Evolutionary conservation across 2,797 vertebrate species (phyloP).

Genomic region (Propithecus deckenii): DNA sequence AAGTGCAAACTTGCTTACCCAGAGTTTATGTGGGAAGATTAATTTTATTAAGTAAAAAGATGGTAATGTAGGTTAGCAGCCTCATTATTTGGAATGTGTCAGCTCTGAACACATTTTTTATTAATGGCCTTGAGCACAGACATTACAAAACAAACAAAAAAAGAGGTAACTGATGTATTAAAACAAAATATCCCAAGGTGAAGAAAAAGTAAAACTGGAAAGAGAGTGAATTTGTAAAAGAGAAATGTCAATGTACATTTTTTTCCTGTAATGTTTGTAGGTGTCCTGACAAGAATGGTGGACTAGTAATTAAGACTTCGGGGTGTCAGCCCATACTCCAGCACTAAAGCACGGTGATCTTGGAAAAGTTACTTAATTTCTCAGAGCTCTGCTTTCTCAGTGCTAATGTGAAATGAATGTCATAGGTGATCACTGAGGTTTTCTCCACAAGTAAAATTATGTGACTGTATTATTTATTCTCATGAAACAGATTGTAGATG

Average conservation of each 20-base stretch:
- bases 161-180: slow-evolving; percentile 70
- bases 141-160: slow-evolving; percentile 57
- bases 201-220: slow-evolving; percentile 11
- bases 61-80: slow-evolving; percentile 78
- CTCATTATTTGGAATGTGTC: slow-evolving; percentile 82
- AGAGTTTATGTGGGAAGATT: slow-evolving; percentile 80
- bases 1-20: slow-evolving; percentile 78
- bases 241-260: slow-evolving; percentile 52
- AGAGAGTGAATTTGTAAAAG: background rate
- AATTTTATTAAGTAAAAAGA: slow-evolving; percentile 85
- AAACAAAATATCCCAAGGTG: slow-evolving; percentile 57
- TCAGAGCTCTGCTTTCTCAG: slow-evolving; percentile 57
- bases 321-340: background rate
- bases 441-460: slow-evolving; percentile 23
- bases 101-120: slow-evolving; percentile 80
- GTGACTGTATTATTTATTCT: slow-evolving; percentile 24
- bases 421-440: background rate
- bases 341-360: background rate
- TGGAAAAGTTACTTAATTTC: slow-evolving; percentile 23
- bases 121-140: slow-evolving; percentile 72
- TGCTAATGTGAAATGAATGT: background rate
- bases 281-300: background rate
- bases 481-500: background rate
- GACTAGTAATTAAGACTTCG: background rate
- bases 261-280: background rate